These are phyloP conservation scores for Grammomys surdaster DNA, from an alignment of 2,113 vertebrate genomes.

Conservation along the genomic window DNA sequence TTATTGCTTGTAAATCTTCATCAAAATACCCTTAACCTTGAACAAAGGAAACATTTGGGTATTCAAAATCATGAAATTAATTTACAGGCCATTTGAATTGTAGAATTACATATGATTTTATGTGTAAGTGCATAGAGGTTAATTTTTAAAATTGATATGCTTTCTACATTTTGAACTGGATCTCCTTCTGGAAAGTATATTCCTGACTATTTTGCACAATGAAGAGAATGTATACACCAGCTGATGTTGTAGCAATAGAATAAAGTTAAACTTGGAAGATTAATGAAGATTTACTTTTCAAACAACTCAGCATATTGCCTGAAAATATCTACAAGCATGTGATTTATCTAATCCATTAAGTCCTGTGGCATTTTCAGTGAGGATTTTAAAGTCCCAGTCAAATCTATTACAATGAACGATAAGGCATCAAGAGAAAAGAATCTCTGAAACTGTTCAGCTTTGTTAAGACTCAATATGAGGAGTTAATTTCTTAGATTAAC, in stretches of 20 bases:
- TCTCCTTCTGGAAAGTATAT: background rate
- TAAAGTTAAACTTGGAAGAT: constrained; percentile 56
- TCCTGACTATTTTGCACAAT: background rate
- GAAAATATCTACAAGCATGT: constrained; percentile 65
- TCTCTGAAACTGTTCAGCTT: background rate
- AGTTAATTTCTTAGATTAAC: background rate
- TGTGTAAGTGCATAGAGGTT: background rate
- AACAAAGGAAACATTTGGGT: constrained; percentile 40
- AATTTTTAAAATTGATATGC: constrained; percentile 41
- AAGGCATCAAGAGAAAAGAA: constrained; percentile 42
- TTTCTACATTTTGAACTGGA: background rate
- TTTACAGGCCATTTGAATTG: constrained; percentile 57
- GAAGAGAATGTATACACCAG: background rate
- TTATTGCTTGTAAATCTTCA: background rate
- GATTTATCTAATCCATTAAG: constrained; percentile 62
- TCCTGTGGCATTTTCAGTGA: constrained; percentile 48
- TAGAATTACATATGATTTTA: background rate
- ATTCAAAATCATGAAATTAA: constrained; percentile 52
- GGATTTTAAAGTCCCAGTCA: constrained; percentile 26
- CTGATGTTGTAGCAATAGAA: constrained; percentile 12
- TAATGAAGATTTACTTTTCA: constrained; percentile 64
- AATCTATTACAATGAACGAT: constrained; percentile 50
- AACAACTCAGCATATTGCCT: constrained; percentile 58
- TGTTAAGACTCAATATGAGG: background rate
- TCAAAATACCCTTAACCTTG: background rate